Base-by-base conservation (phyloP, 2,888 invertebrate species). In the Cancer borealis region DNA sequence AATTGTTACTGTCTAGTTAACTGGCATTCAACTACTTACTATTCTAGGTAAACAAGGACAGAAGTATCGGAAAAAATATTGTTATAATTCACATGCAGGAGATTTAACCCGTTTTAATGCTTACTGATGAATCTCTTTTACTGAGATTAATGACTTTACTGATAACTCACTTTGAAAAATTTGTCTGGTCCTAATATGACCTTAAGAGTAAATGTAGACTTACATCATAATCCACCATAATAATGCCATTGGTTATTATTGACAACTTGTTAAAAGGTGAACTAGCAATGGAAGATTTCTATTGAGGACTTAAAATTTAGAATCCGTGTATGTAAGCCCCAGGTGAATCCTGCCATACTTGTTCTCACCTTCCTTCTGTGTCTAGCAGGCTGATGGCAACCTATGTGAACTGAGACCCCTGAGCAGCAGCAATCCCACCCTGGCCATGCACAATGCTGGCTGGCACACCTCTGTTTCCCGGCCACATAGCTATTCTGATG, bases 391-490 rank as follows among this genome's bases (percentile, higher is more conserved):
- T 14, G 94, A 95, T 89, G 95, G 95, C 14, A 95, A 95, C 39
- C 88, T 95, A 47, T 89, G 94, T 84, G 95, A 95, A 45, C 66
- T 95, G 47, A 92, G 94, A 26, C 94, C 94, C 12, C 88, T 95
- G 84, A 95, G 95, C 73, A 95, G 94, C 92, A 95, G 95, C 92
- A 95, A 95, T 88, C 95, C 95, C 21, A 92, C 95, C 1, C 91
- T 95, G 73, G 94, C 94, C 12, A 73, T 94, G 54, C 92, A 91
- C 60, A 92, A 49, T 92, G 92, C 91, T 49, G 92, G 60, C 54
- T 93, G 92, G 92, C 95, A 88, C 87, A 92, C 79, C 49, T 93
- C 92, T 84, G 88, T 91, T 30, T 95, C 94, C n/a, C 95, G 95
- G 14, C 95, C 95, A 8, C 94, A 95, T 79, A 95, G 95, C 92